phyloP scores from a whole-genome alignment of 2,113 vertebrate genomes.

The Gambusia holbrooki region DNA sequence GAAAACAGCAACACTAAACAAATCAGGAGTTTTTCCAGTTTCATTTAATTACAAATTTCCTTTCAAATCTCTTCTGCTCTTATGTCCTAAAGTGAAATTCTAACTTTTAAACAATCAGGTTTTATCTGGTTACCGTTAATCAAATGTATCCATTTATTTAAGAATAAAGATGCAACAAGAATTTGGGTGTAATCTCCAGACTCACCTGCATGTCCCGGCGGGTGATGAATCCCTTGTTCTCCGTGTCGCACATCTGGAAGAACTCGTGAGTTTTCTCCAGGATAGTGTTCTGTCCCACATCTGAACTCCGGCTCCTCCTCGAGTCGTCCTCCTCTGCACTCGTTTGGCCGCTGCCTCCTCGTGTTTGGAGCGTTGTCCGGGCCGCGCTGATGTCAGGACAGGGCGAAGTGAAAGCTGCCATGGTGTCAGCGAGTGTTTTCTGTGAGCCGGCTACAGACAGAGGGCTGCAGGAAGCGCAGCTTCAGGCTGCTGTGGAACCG shows the following conservation, averaged over 20 bases:
- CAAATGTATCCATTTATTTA: no score
- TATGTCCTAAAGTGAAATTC: neutral
- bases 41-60: neutral
- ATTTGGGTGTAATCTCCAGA: neutral
- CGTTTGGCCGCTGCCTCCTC: neutral
- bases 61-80: neutral
- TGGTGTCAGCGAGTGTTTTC: conserved; percentile 45
- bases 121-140: no score
- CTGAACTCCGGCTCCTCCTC: conserved; percentile 13
- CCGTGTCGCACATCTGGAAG: conserved; percentile 91
- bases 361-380: conserved; percentile 21
- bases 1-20: accelerated
- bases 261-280: conserved; percentile 87
- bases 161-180: neutral
- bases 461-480: conserved; percentile 40
- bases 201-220: conserved; percentile 90
- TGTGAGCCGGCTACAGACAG: conserved; percentile 49
- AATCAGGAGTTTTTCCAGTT: conserved; percentile 1
- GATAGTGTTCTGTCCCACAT: conserved; percentile 65
- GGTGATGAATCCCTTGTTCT: conserved; percentile 90
- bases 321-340: neutral
- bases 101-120: neutral
- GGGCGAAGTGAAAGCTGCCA: conserved; percentile 69
- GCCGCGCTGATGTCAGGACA: conserved; percentile 11
- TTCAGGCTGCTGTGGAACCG: conserved; percentile 70